Evolutionary conservation across 1,140 invertebrate species (phyloP).

Genomic region (Drosophila mojavensis): DNA sequence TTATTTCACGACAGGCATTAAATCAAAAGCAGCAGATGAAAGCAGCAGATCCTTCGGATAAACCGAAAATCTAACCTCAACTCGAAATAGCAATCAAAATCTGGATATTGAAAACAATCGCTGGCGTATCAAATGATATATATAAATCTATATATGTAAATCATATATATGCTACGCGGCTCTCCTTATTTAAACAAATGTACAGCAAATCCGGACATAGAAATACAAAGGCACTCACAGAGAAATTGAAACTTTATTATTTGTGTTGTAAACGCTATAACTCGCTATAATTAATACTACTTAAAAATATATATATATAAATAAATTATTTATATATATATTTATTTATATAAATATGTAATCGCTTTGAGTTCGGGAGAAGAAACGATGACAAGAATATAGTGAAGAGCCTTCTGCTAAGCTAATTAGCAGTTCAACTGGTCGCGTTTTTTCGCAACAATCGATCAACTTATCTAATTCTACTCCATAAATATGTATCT

Average conservation of each 20-base stretch:
- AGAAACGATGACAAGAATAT: slow-evolving; percentile 27
- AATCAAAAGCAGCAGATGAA: neutral
- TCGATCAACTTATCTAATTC: slow-evolving; percentile 44
- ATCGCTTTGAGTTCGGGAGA: slow-evolving; percentile 18
- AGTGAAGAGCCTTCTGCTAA: slow-evolving; percentile 38
- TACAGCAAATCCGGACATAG: slow-evolving; percentile 9
- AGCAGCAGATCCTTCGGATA: neutral
- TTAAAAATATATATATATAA: slow-evolving; percentile 18
- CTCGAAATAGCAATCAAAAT: slow-evolving; percentile 11
- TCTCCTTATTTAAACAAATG: slow-evolving; percentile 42
- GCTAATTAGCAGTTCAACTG: slow-evolving; percentile 54
- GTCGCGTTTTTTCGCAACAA: slow-evolving; percentile 61
- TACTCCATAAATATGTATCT: slow-evolving; percentile 40
- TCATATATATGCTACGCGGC: slow-evolving; percentile 3
- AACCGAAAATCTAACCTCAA: slow-evolving; percentile 26
- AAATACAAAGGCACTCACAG: slow-evolving; percentile 12
- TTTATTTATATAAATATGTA: slow-evolving; percentile 8
- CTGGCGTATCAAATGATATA: neutral
- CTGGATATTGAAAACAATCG: neutral
- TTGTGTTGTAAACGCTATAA: slow-evolving; percentile 43
- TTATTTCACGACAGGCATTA: neutral
- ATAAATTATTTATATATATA: slow-evolving; percentile 7
- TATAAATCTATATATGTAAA: neutral
- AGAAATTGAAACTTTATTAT: slow-evolving; percentile 39
- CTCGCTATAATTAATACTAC: slow-evolving; percentile 45